Base-by-base conservation (phyloP, 2,113 vertebrate species). In the Heliornis fulica region DNA sequence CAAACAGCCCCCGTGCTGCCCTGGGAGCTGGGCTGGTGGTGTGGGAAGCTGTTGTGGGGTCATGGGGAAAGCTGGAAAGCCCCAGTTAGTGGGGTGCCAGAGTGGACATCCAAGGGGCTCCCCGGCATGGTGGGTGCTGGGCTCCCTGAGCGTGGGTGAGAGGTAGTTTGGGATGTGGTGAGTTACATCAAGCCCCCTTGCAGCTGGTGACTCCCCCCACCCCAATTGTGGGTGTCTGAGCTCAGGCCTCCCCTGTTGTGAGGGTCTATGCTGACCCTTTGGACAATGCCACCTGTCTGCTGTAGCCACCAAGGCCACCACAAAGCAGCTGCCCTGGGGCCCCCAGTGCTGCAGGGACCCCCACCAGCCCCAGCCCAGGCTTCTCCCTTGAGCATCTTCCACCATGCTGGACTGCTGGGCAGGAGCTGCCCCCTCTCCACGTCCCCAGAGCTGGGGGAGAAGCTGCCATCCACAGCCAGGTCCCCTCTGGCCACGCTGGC, bases 201-300 rank as follows among this genome's bases (percentile, higher is more conserved):
- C 23, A 18, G 40, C 31, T 29, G 81, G 45, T 29, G 56, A 59
- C 17, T n/a, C 2, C 22, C 26, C 7, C 22, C 16, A 0, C 1
- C 38, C 22, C 20, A 3, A 6, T 11, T 26, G 34, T 4, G 50
- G 69, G 41, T 3, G 45, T 32, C 19, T 10, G 54, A 48, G 50
- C 31, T 23, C 45, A 61, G 64, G 4, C 22, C 6, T 11, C 25
- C 16, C 2, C 0, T 16, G 5, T 41, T 5, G 15, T 6, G 19
- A 22, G 68, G 66, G 56, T 28, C 11, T 59, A 64, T 56, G 16
- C 5, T 0, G 2, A 17, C 32, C 59, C 64, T 13, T 5, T 0
- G 2, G 59, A 36, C 0, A 32, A 18, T n/a, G 23, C 43, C 6
- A 0, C 1, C 3, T 13, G 0, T 0, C 60, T 3, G 25, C n/a